Evolutionary conservation across 2,888 invertebrate species (phyloP).

Genomic region (Elysia crispata): DNA sequence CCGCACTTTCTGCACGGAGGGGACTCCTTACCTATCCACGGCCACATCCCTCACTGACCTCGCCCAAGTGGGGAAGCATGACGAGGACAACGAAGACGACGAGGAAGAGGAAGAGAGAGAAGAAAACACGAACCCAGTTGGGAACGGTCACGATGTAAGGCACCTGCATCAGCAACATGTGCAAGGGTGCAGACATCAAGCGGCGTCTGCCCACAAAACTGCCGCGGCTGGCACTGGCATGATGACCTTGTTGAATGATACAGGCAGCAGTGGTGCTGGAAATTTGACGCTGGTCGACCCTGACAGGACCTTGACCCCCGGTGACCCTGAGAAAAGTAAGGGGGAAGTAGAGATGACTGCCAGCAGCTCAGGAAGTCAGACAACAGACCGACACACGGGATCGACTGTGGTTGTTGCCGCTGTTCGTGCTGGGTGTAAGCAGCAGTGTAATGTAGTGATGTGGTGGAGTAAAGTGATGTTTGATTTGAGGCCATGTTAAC

Average conservation of each 20-base stretch:
- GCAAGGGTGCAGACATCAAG: background rate
- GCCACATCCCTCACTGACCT: slow-evolving; percentile 94
- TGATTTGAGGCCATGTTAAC: too few species aligned
- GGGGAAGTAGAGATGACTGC: slow-evolving; percentile 49
- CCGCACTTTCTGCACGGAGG: slow-evolving; percentile 94
- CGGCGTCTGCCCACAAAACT: background rate
- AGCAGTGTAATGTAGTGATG: too few species aligned
- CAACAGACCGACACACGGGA: slow-evolving; percentile 81
- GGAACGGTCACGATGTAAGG: background rate
- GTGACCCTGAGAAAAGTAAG: background rate
- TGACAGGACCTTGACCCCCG: background rate
- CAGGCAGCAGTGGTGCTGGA: background rate
- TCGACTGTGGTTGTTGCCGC: slow-evolving; percentile 53
- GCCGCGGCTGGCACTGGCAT: too few species aligned
- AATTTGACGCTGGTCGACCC: slow-evolving; percentile 17
- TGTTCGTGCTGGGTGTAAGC: too few species aligned
- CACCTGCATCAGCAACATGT: background rate
- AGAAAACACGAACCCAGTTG: background rate
- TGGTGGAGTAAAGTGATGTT: too few species aligned
- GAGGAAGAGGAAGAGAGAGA: slow-evolving; percentile 54
- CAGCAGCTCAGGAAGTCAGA: slow-evolving; percentile 81
- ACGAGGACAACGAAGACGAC: slow-evolving; percentile 52
- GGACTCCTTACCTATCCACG: slow-evolving; percentile 91
- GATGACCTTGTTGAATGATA: background rate
- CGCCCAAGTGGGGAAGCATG: slow-evolving; percentile 51